Base-by-base conservation (phyloP, 2,888 invertebrate species). In the Mactromeris polynyma region DNA sequence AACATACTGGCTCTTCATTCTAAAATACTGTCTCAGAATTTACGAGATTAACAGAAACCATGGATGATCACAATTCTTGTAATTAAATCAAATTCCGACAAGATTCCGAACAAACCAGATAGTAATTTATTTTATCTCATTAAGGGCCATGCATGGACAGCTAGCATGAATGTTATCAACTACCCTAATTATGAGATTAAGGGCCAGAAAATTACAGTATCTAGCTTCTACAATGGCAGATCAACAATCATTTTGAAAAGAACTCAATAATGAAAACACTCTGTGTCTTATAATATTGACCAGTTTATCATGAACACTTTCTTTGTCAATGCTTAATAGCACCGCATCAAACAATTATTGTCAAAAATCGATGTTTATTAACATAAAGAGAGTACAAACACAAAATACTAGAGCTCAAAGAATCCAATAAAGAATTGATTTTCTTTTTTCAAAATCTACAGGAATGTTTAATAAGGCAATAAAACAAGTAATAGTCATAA, bases 331-430 rank as follows among this genome's bases (percentile, higher is more conserved):
- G 73, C 0, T 19, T 36, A 14, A 36, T 33, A 73, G 19, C n/a
- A n/a, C 33, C 73, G 26, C 73, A 17, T 73, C 19, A 36, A 73
- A 73, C 19, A 4, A 33, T 73, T 73, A 73, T 73, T 3, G 19
- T 14, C n/a, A 33, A 33, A 73, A 73, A 73, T 73, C 73, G 19
- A 73, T 73, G 36, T 73, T 36, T 17, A 73, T 36, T 33, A 73
- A 36, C 73, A 73, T 73, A 73, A 73, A 73, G 21, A 73, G 33
- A 36, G 73, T 36, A 73, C 73, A 73, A 17, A 73, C 36, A 73
- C 1, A 19, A 6, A 17, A 21, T 73, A 33, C 19, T 19, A 73
- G 36, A 73, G 36, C 17, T 4, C 2, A 73, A 33, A 73, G 17
- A 36, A 36, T 73, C 17, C 33, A 73, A 73, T 33, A 33, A 31